Conservation (phyloP, 2,113 vertebrate genomes). For the Meriones unguiculatus region DNA sequence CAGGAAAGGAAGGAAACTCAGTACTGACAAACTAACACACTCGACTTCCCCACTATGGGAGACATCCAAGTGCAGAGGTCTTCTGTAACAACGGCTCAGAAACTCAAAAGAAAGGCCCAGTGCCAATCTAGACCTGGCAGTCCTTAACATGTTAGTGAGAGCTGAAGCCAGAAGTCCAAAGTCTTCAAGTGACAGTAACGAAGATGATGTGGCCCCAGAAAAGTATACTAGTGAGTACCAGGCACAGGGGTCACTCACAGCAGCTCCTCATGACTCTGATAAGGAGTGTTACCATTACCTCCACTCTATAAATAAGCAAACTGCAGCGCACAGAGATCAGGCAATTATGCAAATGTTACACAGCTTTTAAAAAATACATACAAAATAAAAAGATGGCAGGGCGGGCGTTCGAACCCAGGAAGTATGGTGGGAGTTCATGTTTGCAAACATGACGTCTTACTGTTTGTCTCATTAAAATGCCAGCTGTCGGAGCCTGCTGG, state of each 20-base stretch:
- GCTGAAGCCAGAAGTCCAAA: not conserved
- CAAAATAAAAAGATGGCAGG: not conserved
- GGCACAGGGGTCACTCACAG: not conserved
- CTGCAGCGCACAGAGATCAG: too few species aligned
- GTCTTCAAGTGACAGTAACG: accelerated
- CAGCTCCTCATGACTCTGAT: not conserved
- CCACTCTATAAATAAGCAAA: not conserved
- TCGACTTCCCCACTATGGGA: not conserved
- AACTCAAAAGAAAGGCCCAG: not conserved
- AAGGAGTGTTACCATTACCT: not conserved
- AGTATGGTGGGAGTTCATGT: not conserved
- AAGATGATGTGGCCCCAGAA: not conserved
- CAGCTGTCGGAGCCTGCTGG: not conserved
- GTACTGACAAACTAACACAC: too few species aligned
- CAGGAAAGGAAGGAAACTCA: not conserved
- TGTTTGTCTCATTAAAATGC: constrained; percentile 23
- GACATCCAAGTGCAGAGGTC: not conserved
- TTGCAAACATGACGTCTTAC: not conserved
- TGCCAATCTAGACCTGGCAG: not conserved
- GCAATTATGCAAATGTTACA: not conserved
- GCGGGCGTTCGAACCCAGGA: not conserved
- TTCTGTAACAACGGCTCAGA: not conserved
- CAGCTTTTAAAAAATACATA: not conserved
- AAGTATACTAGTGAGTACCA: too few species aligned
- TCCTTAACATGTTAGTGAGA: not conserved